A percentile compares a stretch with the other conserved stretches of the same genome.
These are phyloP conservation scores for Peucedramus taeniatus DNA, from an alignment of 2,113 vertebrate species.

Conservation along the genomic window DNA sequence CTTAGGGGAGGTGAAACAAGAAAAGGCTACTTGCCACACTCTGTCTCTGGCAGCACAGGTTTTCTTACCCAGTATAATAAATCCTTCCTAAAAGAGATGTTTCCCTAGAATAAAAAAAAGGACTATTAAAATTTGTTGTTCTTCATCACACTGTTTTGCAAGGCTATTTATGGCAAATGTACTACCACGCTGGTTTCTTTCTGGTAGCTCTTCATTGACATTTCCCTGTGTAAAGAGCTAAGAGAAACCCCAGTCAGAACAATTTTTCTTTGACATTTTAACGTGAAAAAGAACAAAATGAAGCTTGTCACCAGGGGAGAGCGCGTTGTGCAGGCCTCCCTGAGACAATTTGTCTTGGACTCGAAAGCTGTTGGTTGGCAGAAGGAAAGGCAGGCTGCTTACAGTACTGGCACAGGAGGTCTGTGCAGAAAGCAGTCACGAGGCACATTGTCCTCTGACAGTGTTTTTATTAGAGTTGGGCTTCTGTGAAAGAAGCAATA, in stretches of 20 bases:
- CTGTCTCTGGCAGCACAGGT: background rate
- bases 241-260: background rate
- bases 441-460: background rate
- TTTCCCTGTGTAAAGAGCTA: background rate
- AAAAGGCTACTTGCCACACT: background rate
- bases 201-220: background rate
- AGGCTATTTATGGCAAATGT: background rate
- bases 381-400: background rate
- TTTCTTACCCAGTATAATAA: background rate
- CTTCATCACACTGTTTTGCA: background rate
- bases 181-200: background rate
- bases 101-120: background rate
- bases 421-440: background rate
- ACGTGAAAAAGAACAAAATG: background rate
- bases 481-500: background rate
- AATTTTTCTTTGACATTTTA: background rate
- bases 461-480: background rate
- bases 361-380: background rate
- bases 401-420: rapidly evolving
- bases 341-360: background rate
- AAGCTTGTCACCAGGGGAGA: background rate
- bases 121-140: background rate
- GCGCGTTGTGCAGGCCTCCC: background rate
- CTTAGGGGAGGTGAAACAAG: background rate
- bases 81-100: background rate